These are phyloP conservation scores for Bubo scandiacus DNA, from an alignment of 2,113 vertebrate genomes.

Conservation along the genomic window DNA sequence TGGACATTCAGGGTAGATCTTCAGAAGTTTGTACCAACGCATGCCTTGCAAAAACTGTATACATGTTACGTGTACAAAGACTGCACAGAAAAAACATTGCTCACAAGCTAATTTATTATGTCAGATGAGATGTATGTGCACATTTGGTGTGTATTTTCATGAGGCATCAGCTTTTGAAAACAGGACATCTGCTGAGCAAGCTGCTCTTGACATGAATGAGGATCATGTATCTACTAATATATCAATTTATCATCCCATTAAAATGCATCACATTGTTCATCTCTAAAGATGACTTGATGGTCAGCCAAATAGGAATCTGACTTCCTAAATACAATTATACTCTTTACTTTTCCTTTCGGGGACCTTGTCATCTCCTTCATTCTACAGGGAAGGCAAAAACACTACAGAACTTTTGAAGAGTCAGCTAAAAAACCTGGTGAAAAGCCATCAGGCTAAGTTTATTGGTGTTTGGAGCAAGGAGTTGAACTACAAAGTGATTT, in stretches of 20 bases:
- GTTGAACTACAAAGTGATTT: neutral
- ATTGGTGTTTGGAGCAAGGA: fast-evolving
- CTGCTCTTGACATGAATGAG: neutral
- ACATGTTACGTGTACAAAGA: fast-evolving
- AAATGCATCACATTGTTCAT: neutral
- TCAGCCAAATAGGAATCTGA: neutral
- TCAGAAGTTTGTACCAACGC: neutral
- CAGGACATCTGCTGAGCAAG: neutral
- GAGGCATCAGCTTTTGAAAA: neutral
- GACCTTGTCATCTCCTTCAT: neutral
- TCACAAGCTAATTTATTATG: neutral
- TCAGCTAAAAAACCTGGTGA: neutral
- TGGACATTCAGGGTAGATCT: neutral
- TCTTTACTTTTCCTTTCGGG: neutral
- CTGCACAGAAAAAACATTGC: neutral
- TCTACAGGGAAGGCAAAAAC: neutral
- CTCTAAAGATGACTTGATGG: neutral
- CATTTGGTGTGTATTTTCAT: neutral
- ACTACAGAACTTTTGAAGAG: neutral
- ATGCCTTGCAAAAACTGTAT: fast-evolving
- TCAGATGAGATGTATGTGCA: neutral
- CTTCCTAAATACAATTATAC: neutral
- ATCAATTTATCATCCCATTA: neutral
- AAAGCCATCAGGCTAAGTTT: neutral
- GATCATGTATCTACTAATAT: neutral